Percentiles rank a stretch among this genome's conserved stretches.
phyloP scores from a whole-genome alignment of 2,888 invertebrate genomes.

The Bellardia bayeri region DNA sequence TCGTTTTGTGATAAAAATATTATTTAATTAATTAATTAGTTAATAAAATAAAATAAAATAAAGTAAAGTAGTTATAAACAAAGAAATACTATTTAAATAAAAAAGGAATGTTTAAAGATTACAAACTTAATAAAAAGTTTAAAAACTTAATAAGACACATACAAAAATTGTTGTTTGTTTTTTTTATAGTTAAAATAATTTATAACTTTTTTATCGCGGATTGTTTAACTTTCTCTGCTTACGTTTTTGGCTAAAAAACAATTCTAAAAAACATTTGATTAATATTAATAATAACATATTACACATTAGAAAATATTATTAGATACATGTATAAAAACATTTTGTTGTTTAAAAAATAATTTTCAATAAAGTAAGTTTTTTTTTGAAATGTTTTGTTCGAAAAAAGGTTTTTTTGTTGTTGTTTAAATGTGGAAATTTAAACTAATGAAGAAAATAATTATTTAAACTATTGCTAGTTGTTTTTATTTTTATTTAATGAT shows the following conservation, averaged over 20 bases:
- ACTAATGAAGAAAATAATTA: slow-evolving; percentile 46
- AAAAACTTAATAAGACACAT: slow-evolving; percentile 73
- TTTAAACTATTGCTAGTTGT: slow-evolving; percentile 60
- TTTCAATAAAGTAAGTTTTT: slow-evolving; percentile 32
- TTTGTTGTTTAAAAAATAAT: slow-evolving; percentile 68
- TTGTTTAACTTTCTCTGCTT: slow-evolving; percentile 25
- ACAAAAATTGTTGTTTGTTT: slow-evolving; percentile 50
- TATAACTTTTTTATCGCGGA: slow-evolving; percentile 38
- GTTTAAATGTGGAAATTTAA: slow-evolving; percentile 42
- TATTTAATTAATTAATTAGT: slow-evolving; percentile 15
- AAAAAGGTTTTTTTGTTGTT: background rate
- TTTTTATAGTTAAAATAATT: slow-evolving; percentile 39
- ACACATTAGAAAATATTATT: slow-evolving; percentile 58
- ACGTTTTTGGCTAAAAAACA: slow-evolving; percentile 51
- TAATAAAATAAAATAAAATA: slow-evolving; percentile 17
- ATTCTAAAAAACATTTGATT: slow-evolving; percentile 44
- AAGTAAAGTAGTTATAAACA: slow-evolving; percentile 53
- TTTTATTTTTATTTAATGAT: slow-evolving; percentile 64
- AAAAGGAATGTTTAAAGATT: slow-evolving; percentile 70
- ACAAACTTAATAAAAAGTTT: slow-evolving; percentile 71
- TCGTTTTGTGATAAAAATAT: slow-evolving; percentile 45
- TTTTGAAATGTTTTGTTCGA: background rate
- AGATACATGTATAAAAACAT: slow-evolving; percentile 37
- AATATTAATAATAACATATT: slow-evolving; percentile 56
- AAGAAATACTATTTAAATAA: slow-evolving; percentile 60